Evolutionary conservation across 2,797 vertebrate genomes (phyloP).

Genomic region (Oryzias sinensis): DNA sequence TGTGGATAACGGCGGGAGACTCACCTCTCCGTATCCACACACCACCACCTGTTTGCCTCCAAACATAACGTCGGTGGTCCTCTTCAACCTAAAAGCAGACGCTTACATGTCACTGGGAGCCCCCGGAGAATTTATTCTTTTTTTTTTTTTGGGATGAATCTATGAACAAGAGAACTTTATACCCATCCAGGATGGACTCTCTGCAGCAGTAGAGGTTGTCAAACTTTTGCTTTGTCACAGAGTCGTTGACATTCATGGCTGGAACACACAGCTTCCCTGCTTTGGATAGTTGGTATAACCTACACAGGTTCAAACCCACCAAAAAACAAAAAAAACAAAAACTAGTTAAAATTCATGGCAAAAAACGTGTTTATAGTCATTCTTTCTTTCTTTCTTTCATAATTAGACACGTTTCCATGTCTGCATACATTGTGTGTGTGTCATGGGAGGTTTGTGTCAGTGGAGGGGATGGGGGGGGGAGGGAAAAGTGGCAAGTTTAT

Average conservation of each 20-base stretch:
- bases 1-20: not conserved
- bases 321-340: not conserved
- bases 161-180: not conserved
- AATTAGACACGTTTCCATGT: too few species aligned
- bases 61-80: conserved; percentile 96
- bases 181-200: conserved; percentile 96
- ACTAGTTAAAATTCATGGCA: not conserved
- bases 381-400: too few species aligned
- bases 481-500: too few species aligned
- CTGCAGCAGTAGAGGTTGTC: conserved; percentile 98
- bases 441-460: too few species aligned
- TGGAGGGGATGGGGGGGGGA: too few species aligned
- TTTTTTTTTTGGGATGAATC: too few species aligned
- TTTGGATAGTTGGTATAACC: conserved; percentile 94
- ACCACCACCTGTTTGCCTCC: conserved; percentile 96
- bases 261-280: conserved; percentile 95
- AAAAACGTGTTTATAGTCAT: too few species aligned
- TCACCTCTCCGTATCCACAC: conserved; percentile 97
- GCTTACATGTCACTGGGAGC: not conserved
- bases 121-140: not conserved
- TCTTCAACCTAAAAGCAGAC: conserved; percentile 83
- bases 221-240: conserved; percentile 97
- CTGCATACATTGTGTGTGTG: too few species aligned
- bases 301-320: conserved; percentile 42
- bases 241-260: conserved; percentile 98